Percentiles rank a stretch among this genome's conserved stretches.
These are phyloP conservation scores for Hemiprocne comata DNA, from an alignment of 2,113 vertebrate species.

Conservation along the genomic window DNA sequence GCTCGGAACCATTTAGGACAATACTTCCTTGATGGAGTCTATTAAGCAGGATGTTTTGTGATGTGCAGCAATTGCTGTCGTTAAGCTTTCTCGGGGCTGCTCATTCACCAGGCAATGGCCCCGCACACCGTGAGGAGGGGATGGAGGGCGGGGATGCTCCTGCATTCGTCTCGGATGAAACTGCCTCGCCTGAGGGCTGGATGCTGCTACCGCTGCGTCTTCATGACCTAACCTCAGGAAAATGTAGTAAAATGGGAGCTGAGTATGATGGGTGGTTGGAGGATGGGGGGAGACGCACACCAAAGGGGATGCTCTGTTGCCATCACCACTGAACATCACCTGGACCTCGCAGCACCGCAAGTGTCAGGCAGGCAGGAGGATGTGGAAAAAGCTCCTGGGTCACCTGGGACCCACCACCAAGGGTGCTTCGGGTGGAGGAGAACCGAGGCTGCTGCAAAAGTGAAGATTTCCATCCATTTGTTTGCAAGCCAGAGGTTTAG, in stretches of 20 bases:
- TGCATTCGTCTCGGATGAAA: background rate
- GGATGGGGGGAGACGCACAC: no score
- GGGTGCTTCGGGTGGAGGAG: background rate
- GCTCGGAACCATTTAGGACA: background rate
- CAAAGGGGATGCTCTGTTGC: no score
- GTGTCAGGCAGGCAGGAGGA: background rate
- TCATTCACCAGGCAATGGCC: background rate
- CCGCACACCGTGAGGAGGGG: rapidly evolving
- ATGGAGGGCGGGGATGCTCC: background rate
- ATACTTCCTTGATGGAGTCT: background rate
- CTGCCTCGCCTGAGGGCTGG: rapidly evolving
- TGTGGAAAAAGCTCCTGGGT: background rate
- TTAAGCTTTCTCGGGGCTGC: background rate
- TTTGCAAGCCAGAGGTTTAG: background rate
- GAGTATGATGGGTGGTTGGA: background rate
- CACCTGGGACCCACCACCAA: background rate
- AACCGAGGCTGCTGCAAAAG: background rate
- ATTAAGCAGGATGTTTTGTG: slow-evolving; percentile 21
- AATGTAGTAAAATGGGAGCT: background rate
- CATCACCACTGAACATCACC: no score
- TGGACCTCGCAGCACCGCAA: rapidly evolving
- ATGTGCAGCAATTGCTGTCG: background rate
- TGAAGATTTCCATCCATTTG: background rate
- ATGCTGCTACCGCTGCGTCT: background rate
- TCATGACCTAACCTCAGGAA: background rate